Percentiles rank a stretch among this genome's conserved stretches.
These are phyloP conservation scores for Cryptus armator DNA, from an alignment of 2,888 invertebrate species.

Conservation along the genomic window DNA sequence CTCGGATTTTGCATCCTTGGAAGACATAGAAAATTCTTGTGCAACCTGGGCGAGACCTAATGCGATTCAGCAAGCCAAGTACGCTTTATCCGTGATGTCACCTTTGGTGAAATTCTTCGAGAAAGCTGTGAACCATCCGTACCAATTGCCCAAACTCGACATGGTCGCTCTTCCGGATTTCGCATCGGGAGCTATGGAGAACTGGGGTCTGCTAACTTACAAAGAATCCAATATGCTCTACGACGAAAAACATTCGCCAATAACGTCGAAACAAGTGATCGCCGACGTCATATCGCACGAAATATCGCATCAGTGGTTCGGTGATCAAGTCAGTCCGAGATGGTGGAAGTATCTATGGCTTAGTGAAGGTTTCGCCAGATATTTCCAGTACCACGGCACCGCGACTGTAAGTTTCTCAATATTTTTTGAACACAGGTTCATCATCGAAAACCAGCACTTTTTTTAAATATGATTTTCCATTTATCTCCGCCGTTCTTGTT, in stretches of 20 bases:
- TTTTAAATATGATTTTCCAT: neutral
- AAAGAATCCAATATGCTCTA: constrained; percentile 94
- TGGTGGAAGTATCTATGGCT: constrained; percentile 85
- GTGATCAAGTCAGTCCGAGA: constrained; percentile 82
- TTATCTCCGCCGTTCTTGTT: too few relatives aligned
- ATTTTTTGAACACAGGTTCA: too few relatives aligned
- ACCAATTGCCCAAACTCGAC: constrained; percentile 86
- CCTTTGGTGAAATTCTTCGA: constrained; percentile 85
- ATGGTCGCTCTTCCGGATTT: constrained; percentile 88
- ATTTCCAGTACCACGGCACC: constrained; percentile 85
- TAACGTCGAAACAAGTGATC: constrained; percentile 75
- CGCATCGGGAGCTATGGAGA: constrained; percentile 87
- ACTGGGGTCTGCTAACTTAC: constrained; percentile 82
- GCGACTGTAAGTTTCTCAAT: too few relatives aligned
- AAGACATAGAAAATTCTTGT: constrained; percentile 37
- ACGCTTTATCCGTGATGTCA: constrained; percentile 86
- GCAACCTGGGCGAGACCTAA: constrained; percentile 88
- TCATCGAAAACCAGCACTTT: neutral
- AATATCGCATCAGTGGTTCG: constrained; percentile 87
- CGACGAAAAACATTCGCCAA: constrained; percentile 83
- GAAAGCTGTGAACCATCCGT: constrained; percentile 82
- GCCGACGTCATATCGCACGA: constrained; percentile 86
- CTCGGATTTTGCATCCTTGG: constrained; percentile 88
- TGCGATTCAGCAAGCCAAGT: constrained; percentile 89
- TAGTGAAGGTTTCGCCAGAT: constrained; percentile 86